Percentiles rank a stretch among this genome's conserved stretches.
phyloP scores from a whole-genome alignment of 2,888 invertebrate species.

The Cantharis lateralis region DNA sequence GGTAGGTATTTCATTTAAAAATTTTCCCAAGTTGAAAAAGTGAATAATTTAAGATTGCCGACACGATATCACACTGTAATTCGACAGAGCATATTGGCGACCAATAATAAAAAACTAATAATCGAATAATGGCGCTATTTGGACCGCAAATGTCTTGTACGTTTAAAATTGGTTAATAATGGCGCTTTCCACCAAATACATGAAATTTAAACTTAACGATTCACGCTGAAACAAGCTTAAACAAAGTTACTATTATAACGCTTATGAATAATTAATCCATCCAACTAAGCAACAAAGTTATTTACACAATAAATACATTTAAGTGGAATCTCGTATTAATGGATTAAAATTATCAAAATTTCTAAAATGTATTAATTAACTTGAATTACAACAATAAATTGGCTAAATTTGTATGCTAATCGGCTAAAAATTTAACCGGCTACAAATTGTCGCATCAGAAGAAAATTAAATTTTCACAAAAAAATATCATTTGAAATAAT shows the following conservation, averaged over 20 bases:
- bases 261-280: not conserved
- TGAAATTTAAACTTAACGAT: not conserved
- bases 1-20: not conserved
- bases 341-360: not conserved
- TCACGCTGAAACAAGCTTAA: not conserved
- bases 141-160: not conserved
- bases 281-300: not conserved
- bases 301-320: not conserved
- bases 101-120: not conserved
- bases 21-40: not conserved
- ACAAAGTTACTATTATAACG: not conserved
- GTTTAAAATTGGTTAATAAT: not conserved
- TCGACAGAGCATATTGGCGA: not conserved
- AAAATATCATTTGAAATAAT: not conserved
- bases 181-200: not conserved
- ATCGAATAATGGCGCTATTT: not conserved
- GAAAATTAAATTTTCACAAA: not conserved
- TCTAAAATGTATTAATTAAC: not conserved
- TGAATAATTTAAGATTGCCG: not conserved
- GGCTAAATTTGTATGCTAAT: not conserved
- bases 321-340: not conserved
- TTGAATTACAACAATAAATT: not conserved
- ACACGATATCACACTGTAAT: not conserved
- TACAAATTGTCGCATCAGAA: not conserved
- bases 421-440: not conserved